These are phyloP conservation scores for Alloplasta piceator DNA, from an alignment of 2,888 invertebrate species.

Conservation along the genomic window DNA sequence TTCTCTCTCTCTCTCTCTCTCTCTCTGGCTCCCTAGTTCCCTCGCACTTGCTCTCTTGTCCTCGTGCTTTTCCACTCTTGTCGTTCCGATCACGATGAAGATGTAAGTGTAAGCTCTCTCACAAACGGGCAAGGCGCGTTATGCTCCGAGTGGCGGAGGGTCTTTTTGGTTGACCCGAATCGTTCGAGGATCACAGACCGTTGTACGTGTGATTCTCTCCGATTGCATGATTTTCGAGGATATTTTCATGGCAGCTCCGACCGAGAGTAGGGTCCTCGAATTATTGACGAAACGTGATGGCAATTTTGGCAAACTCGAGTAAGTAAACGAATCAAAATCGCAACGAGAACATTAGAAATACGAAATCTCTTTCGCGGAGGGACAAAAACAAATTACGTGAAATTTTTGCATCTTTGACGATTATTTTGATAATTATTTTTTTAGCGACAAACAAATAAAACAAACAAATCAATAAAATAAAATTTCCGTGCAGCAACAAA, in stretches of 20 bases:
- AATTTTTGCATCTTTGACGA: neutral
- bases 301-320: constrained; percentile 20
- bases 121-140: constrained; percentile 46
- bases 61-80: constrained; percentile 37
- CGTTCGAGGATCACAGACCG: constrained; percentile 39
- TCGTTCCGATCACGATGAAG: constrained; percentile 49
- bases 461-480: too few relatives aligned
- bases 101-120: constrained; percentile 62
- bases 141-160: constrained; percentile 44
- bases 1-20: constrained; percentile 7
- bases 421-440: neutral
- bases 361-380: too few relatives aligned
- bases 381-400: constrained; percentile 5
- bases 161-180: constrained; percentile 60
- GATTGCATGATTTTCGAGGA: constrained; percentile 35
- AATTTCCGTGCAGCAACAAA: neutral
- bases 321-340: neutral
- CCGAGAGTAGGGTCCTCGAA: constrained; percentile 12
- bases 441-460: too few relatives aligned
- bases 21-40: too few relatives aligned
- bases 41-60: constrained; percentile 6
- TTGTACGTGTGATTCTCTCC: constrained; percentile 26
- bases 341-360: constrained; percentile 3
- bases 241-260: constrained; percentile 5
- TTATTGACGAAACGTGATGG: constrained; percentile 47